phyloP scores from a whole-genome alignment of 2,113 vertebrate genomes.

The Alethe castanea region DNA sequence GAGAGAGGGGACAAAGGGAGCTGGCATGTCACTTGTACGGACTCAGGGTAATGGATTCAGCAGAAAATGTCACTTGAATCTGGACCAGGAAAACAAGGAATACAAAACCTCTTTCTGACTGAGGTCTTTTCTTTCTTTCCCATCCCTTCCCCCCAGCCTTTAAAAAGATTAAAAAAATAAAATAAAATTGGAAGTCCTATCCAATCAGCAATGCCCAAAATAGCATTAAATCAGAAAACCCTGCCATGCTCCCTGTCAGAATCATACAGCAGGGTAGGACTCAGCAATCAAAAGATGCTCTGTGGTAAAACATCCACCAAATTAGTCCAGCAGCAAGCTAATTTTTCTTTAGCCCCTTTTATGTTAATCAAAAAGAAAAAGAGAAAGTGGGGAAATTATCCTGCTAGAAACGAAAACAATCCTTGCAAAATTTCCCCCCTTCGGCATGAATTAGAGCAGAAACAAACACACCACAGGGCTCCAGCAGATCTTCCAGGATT shows the following conservation, averaged over 20 bases:
- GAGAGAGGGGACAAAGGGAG: slow-evolving; percentile 64
- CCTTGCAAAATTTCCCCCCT: background rate
- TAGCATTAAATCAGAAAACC: background rate
- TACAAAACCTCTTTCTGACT: slow-evolving; percentile 44
- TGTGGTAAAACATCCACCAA: background rate
- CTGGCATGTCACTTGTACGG: slow-evolving; percentile 27
- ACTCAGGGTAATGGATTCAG: background rate
- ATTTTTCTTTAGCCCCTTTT: slow-evolving; percentile 4
- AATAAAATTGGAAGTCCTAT: background rate
- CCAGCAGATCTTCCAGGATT: slow-evolving; percentile 14
- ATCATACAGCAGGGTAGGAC: background rate
- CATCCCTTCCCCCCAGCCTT: background rate
- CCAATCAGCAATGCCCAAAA: background rate
- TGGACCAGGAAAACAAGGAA: background rate
- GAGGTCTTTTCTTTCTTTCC: background rate
- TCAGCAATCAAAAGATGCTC: background rate
- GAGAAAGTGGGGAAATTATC: background rate
- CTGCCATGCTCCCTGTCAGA: background rate
- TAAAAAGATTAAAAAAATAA: background rate
- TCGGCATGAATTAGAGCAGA: background rate
- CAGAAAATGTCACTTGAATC: slow-evolving; percentile 64
- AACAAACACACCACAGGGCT: background rate
- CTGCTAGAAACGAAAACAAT: background rate
- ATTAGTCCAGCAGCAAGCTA: background rate
- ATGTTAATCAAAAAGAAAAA: slow-evolving; percentile 1